A percentile compares a stretch with the other conserved stretches of the same genome.
phyloP scores from a whole-genome alignment of 1,140 invertebrate genomes.

The Lordiphosa stackelbergi region DNA sequence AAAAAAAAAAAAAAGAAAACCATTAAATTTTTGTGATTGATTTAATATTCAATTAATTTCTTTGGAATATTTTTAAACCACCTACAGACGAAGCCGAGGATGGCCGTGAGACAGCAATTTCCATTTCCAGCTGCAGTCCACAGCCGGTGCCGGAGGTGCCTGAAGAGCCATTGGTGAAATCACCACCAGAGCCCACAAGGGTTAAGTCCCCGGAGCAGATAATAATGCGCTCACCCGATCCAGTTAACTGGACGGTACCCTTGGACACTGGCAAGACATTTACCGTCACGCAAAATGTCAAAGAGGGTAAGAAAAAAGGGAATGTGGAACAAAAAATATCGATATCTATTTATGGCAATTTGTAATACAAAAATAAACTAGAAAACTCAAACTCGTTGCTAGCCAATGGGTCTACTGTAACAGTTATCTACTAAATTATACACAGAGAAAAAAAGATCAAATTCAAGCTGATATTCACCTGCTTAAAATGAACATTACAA shows the following conservation, averaged over 20 bases:
- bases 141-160: slow-evolving; percentile 74
- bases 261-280: slow-evolving; percentile 94
- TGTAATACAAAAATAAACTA: no score
- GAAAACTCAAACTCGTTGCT: no score
- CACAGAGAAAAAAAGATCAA: no score
- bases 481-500: no score
- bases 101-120: slow-evolving; percentile 73
- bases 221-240: slow-evolving; percentile 92
- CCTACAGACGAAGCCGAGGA: slow-evolving; percentile 72
- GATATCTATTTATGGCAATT: background rate
- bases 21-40: slow-evolving; percentile 3
- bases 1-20: background rate
- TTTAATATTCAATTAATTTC: slow-evolving; percentile 20
- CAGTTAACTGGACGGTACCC: slow-evolving; percentile 95
- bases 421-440: no score
- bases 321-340: slow-evolving; percentile 4
- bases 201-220: slow-evolving; percentile 95
- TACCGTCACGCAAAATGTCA: slow-evolving; percentile 93
- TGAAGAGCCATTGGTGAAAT: slow-evolving; percentile 88
- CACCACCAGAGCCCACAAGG: slow-evolving; percentile 91
- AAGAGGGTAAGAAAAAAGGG: slow-evolving; percentile 90
- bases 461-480: no score
- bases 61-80: slow-evolving; percentile 45
- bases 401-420: no score
- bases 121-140: slow-evolving; percentile 76